These are phyloP conservation scores for Harpalus rubripes DNA, from an alignment of 2,888 invertebrate species.

Conservation along the genomic window DNA sequence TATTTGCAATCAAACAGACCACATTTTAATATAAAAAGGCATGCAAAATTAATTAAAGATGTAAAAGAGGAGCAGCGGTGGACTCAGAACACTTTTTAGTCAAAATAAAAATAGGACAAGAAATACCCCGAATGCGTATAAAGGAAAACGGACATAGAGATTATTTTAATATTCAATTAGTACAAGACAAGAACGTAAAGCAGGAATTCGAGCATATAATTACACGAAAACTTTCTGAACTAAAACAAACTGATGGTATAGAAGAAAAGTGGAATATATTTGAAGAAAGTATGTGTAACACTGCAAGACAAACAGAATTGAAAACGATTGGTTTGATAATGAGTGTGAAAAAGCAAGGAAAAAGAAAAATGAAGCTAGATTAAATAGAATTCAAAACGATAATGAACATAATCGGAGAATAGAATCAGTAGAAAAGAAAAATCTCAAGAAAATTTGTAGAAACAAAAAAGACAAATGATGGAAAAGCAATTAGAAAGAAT, in stretches of 20 bases:
- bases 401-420: neutral
- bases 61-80: slow-evolving; percentile 22
- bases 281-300: neutral
- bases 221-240: neutral
- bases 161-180: no score
- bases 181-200: no score
- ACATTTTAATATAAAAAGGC: slow-evolving; percentile 6
- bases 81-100: slow-evolving; percentile 25
- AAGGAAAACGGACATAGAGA: neutral
- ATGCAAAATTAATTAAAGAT: slow-evolving; percentile 19
- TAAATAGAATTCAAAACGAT: no score
- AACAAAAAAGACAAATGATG: neutral
- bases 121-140: neutral
- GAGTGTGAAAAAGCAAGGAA: neutral
- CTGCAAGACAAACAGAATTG: no score
- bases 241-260: neutral
- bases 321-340: neutral
- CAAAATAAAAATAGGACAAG: neutral
- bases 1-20: neutral
- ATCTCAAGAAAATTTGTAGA: neutral
- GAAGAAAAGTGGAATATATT: neutral
- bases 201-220: no score
- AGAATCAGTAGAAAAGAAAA: neutral
- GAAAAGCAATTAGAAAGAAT: neutral
- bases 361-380: neutral